Percentiles rank a stretch among this genome's conserved stretches.
These are phyloP conservation scores for Quadroppia sp. DNA, from an alignment of 2,888 invertebrate species.

Conservation along the genomic window DNA sequence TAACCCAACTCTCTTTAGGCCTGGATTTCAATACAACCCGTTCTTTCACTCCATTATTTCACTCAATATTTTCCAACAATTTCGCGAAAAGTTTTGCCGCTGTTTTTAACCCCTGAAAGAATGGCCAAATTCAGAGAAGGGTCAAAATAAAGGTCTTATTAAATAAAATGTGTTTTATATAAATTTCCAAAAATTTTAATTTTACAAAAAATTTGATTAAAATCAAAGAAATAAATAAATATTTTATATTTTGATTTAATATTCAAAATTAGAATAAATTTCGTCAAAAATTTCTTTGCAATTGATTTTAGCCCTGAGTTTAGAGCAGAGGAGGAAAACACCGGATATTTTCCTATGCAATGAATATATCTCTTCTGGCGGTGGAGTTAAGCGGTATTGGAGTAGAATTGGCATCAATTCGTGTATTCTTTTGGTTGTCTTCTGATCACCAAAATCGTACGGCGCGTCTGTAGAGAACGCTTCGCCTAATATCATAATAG, in stretches of 20 bases:
- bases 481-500: conserved; percentile 95
- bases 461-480: conserved; percentile 71
- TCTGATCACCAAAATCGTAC: conserved; percentile 86
- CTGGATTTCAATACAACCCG: conserved; percentile 67
- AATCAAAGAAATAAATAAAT: too few relatives aligned
- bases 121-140: conserved; percentile 26
- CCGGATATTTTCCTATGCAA: conserved; percentile 95
- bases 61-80: conserved; percentile 57
- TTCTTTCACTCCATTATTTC: conserved; percentile 60
- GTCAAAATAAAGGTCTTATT: neutral
- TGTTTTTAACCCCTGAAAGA: conserved; percentile 10
- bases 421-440: conserved; percentile 73
- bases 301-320: conserved; percentile 72
- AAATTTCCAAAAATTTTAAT: too few relatives aligned
- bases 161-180: too few relatives aligned
- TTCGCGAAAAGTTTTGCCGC: conserved; percentile 14
- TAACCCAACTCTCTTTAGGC: conserved; percentile 51
- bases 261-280: neutral
- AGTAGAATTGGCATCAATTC: conserved; percentile 87
- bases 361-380: conserved; percentile 97
- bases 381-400: conserved; percentile 86
- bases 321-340: conserved; percentile 83
- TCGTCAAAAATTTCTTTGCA: conserved; percentile 78
- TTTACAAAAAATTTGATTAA: too few relatives aligned
- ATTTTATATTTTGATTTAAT: neutral